A percentile compares a stretch with the other conserved stretches of the same genome.
These are phyloP conservation scores for Neodiprion virginianus DNA, from an alignment of 1,140 invertebrate species.

Conservation along the genomic window DNA sequence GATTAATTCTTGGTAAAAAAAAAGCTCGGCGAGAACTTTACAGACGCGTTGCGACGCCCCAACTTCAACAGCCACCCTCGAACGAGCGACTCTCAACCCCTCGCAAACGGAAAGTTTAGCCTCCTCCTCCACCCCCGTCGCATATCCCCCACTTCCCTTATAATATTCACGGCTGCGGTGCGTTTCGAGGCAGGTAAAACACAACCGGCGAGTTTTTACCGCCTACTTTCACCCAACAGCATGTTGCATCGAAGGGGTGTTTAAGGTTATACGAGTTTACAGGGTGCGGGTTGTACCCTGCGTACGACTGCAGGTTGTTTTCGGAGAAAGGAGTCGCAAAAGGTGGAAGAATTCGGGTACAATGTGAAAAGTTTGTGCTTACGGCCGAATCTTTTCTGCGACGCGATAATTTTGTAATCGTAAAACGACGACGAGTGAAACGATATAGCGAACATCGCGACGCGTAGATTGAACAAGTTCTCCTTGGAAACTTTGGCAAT, in stretches of 20 bases:
- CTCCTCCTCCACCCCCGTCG: background rate
- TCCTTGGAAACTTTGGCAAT: slow-evolving; percentile 55
- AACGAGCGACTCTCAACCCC: background rate
- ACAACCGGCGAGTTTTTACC: background rate
- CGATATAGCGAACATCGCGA: background rate
- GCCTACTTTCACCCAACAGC: background rate
- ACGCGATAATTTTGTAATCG: too few species aligned
- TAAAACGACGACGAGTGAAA: background rate
- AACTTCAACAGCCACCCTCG: background rate
- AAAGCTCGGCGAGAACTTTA: slow-evolving; percentile 21
- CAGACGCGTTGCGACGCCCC: slow-evolving; percentile 8
- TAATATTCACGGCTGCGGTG: background rate
- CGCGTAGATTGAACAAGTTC: slow-evolving; percentile 53
- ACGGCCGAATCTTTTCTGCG: too few species aligned
- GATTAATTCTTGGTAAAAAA: slow-evolving; percentile 59
- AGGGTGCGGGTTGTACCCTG: too few species aligned
- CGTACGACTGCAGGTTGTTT: too few species aligned
- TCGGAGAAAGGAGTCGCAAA: too few species aligned
- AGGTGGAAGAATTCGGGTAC: too few species aligned
- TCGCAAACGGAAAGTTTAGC: background rate
- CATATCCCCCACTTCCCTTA: background rate
- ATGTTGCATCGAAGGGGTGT: background rate
- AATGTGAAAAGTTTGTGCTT: too few species aligned
- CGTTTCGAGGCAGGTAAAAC: background rate
- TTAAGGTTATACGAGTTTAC: too few species aligned